Base-by-base conservation (phyloP, 2,797 vertebrate genomes). In the Nannoperca australis region DNA sequence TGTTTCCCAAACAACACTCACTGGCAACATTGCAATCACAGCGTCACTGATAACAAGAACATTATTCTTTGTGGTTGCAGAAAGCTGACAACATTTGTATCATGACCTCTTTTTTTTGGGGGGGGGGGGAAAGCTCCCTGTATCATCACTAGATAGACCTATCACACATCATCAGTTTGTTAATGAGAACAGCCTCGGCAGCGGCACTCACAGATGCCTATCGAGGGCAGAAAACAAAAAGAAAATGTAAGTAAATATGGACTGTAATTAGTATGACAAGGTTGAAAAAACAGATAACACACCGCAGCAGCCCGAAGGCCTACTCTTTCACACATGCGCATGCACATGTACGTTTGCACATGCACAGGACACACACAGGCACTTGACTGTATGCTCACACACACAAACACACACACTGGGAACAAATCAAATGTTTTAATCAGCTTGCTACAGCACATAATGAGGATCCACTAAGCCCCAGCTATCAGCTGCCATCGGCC, bases 351-450 rank as follows among this genome's bases (percentile, higher is more conserved):
- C 30, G 4, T 71, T 15, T 24, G 30, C 51, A 62, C 78, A 15
- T 15, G 70, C 82, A 91, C 86, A 61, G 44, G 51, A 80, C 75
- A 69, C 77, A 80, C 85, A 79, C 87, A 74, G 18, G 30, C 80
- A 45, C 78, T 73, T 22, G 20, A 34, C 49, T 69, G 44, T 45
- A 79, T 44, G 17, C 76, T 79, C 70, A 81, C 85, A 61, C 76
- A 71, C 70, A 81, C 85, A 61, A 74, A 71, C 70, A 74, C 83
- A 78, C 84, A 80, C 76, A 75, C 85, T 56, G 77, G 87, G 85
- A 89, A 85, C 70, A 93, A 94, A 94, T 93, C 90, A 89, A 91
- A 93, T 92, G 93, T 95, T 95, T 95, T 95, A 95, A 96, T 96
- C 95, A 95, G 94, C 92, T 92, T 91, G 91, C 93, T 93, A 91